Conservation (phyloP, 2,113 vertebrate genomes). For the Gila orcuttii region DNA sequence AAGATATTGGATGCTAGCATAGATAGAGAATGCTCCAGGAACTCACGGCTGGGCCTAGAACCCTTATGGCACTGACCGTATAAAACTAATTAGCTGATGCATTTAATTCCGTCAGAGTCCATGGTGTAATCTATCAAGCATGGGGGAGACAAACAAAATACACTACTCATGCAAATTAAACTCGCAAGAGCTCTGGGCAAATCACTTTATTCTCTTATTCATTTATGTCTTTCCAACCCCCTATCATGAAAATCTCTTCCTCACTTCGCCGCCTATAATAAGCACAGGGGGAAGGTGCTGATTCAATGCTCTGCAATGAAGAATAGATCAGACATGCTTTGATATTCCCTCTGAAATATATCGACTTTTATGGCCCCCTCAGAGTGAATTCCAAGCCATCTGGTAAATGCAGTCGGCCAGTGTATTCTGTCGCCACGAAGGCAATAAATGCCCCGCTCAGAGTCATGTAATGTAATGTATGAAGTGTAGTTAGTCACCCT, state of each 20-base stretch:
- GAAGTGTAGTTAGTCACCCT: neutral
- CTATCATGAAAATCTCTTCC: constrained; percentile 49
- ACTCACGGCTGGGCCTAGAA: constrained; percentile 29
- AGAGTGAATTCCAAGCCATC: neutral
- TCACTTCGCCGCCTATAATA: constrained; percentile 41
- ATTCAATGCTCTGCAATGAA: constrained; percentile 44
- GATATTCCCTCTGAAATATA: constrained; percentile 38
- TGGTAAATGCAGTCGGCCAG: constrained; percentile 16
- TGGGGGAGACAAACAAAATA: constrained; percentile 70
- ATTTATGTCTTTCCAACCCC: constrained; percentile 63
- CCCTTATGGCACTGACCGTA: constrained; percentile 62
- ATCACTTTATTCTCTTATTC: constrained; percentile 66
- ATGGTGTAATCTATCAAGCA: constrained; percentile 72
- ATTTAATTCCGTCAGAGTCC: constrained; percentile 73
- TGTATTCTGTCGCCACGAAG: constrained; percentile 15
- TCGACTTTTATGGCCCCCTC: neutral
- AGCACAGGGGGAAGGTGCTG: constrained; percentile 49
- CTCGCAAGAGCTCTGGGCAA: constrained; percentile 55
- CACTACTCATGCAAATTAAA: constrained; percentile 75
- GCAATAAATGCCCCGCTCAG: constrained; percentile 3
- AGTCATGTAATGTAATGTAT: constrained; percentile 16
- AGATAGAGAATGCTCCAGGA: constrained; percentile 8
- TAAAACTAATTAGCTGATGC: constrained; percentile 79
- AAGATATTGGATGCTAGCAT: neutral
- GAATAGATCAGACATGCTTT: constrained; percentile 32